A percentile compares a stretch with the other conserved stretches of the same genome.
Conservation (phyloP, 2,113 vertebrate genomes). For the Bucco capensis region DNA sequence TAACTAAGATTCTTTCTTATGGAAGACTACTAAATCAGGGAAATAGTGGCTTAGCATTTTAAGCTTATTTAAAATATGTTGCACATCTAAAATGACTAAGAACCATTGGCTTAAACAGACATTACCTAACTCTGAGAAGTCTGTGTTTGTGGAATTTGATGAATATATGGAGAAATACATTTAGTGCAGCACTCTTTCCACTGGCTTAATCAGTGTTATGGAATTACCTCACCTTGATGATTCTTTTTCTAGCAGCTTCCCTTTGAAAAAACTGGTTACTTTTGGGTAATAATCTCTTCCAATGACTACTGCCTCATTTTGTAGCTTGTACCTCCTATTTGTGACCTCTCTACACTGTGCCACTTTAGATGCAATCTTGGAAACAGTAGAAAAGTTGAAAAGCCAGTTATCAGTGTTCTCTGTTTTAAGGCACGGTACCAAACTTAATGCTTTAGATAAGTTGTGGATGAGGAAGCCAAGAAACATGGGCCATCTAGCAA, state of each 20-base stretch:
- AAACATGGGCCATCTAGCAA: background rate
- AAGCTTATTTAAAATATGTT: background rate
- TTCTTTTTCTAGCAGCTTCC: conserved; percentile 9
- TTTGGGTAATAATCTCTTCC: background rate
- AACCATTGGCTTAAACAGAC: conserved; percentile 15
- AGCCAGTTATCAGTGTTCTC: background rate
- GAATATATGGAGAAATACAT: conserved; percentile 39
- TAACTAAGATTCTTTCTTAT: background rate
- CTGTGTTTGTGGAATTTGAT: conserved; percentile 47
- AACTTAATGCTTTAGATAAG: background rate
- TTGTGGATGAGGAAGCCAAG: background rate
- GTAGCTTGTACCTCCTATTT: background rate
- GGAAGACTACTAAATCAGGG: background rate
- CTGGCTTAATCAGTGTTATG: conserved; percentile 14
- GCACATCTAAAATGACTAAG: conserved; percentile 6
- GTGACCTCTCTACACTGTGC: background rate
- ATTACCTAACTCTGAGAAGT: conserved; percentile 43
- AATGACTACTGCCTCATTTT: background rate
- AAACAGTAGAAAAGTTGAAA: background rate
- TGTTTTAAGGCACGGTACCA: background rate
- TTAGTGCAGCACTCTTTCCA: conserved; percentile 16
- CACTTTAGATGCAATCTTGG: background rate
- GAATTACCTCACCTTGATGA: conserved; percentile 19
- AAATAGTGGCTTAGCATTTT: background rate
- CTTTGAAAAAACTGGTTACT: background rate